phyloP scores from a whole-genome alignment of 2,797 vertebrate species.

The Enteromius treurensis region DNA sequence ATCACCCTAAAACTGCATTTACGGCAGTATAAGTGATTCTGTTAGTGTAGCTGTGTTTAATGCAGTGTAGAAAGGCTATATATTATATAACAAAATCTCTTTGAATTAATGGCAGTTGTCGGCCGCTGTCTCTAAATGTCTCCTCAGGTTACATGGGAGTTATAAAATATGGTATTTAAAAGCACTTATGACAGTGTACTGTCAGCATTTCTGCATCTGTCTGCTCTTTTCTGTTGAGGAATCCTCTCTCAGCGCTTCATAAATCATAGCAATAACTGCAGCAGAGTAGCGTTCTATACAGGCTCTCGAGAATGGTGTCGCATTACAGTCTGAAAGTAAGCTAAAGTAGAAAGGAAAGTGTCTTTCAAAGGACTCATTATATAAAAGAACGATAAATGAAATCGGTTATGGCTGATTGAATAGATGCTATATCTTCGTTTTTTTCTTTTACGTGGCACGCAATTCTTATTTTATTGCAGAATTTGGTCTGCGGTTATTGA shows the following conservation, averaged over 20 bases:
- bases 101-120: conserved; percentile 14
- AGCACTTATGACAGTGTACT: conserved; percentile 15
- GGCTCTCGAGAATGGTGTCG: not conserved
- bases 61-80: not conserved
- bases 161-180: conserved; percentile 30
- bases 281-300: conserved; percentile 3
- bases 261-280: conserved; percentile 30
- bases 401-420: not conserved
- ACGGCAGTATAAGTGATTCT: not conserved
- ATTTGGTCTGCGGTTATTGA: conserved; percentile 19
- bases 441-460: conserved; percentile 9
- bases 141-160: conserved; percentile 5
- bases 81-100: conserved; percentile 9
- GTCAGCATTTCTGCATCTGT: conserved; percentile 41
- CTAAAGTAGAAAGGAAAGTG: not conserved
- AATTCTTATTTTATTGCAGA: conserved; percentile 27
- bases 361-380: not conserved
- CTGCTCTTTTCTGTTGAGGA: conserved; percentile 20
- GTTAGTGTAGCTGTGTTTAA: not conserved
- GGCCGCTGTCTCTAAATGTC: conserved; percentile 1
- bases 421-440: not conserved
- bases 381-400: conserved; percentile 9
- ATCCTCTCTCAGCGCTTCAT: conserved; percentile 36
- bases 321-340: conserved; percentile 21
- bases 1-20: conserved; percentile 14